Evolutionary conservation across 1,140 invertebrate species (phyloP).

Genomic region (Scaptomyza montana): DNA sequence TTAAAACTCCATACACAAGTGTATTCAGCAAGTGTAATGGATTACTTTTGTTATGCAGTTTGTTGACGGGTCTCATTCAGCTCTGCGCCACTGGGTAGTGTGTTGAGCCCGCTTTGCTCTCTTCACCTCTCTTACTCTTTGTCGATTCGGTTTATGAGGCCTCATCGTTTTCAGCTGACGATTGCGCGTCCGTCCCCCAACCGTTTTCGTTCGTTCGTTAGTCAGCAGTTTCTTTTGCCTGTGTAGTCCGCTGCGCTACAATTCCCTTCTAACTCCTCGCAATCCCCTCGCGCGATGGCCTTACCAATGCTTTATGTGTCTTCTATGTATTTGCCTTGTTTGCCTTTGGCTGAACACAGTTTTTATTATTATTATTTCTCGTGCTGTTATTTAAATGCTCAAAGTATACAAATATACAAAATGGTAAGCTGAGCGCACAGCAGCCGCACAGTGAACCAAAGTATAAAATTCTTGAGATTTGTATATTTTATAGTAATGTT

Average conservation of each 20-base stretch:
- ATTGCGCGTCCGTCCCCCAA: constrained; percentile 23
- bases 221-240: constrained; percentile 55
- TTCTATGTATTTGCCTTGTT: constrained; percentile 30
- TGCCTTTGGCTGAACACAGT: constrained; percentile 48
- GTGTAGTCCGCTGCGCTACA: constrained; percentile 26
- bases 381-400: constrained; percentile 73
- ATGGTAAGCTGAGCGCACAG: constrained; percentile 50
- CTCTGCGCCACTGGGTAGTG: constrained; percentile 7
- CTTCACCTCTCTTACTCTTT: constrained; percentile 27
- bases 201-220: constrained; percentile 36
- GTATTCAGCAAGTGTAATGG: no score
- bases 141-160: constrained; percentile 39
- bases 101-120: constrained; percentile 12
- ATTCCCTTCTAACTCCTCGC: neutral
- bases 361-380: constrained; percentile 65
- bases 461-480: neutral
- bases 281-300: neutral
- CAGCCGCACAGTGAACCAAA: constrained; percentile 46
- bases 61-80: no score
- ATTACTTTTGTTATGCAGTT: no score
- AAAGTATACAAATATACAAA: constrained; percentile 59
- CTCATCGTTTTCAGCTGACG: constrained; percentile 60
- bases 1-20: no score
- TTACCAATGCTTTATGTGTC: constrained; percentile 40
- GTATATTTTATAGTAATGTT: neutral